A percentile compares a stretch with the other conserved stretches of the same genome.
phyloP scores from a whole-genome alignment of 2,888 invertebrate genomes.

The Acronicta leporina region DNA sequence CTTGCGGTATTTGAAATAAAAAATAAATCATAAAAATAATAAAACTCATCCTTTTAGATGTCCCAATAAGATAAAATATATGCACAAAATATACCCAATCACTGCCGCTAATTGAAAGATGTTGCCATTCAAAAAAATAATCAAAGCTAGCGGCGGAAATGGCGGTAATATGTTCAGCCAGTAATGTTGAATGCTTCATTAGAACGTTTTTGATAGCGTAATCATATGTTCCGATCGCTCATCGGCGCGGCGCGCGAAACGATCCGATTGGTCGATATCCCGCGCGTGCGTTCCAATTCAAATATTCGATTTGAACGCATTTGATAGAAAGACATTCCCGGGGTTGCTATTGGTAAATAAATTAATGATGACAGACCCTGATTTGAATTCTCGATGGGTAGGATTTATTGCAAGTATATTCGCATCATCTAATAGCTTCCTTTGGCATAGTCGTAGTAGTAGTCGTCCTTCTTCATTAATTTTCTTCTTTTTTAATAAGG shows the following conservation, averaged over 20 bases:
- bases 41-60: constrained; percentile 59
- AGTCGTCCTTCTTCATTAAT: too few species aligned
- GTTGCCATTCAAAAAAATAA: constrained; percentile 62
- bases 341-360: constrained; percentile 55
- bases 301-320: constrained; percentile 62
- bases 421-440: constrained; percentile 19
- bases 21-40: constrained; percentile 45
- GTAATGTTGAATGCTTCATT: constrained; percentile 67
- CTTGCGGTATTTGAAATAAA: constrained; percentile 27
- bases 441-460: constrained; percentile 5
- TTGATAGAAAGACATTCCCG: constrained; percentile 60
- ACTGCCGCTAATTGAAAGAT: constrained; percentile 77
- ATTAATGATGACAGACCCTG: constrained; percentile 60
- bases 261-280: constrained; percentile 66
- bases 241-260: constrained; percentile 71
- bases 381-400: constrained; percentile 49
- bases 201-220: constrained; percentile 72
- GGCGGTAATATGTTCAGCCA: constrained; percentile 63
- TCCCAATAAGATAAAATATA: constrained; percentile 63
- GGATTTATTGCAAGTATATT: constrained; percentile 48
- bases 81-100: constrained; percentile 74
- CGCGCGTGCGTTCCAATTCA: constrained; percentile 70
- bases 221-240: constrained; percentile 68
- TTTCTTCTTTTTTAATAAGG: neutral
- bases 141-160: constrained; percentile 80